A percentile compares a stretch with the other conserved stretches of the same genome.
Conservation (phyloP, 1,140 invertebrate genomes). For the Littorina saxatilis region DNA sequence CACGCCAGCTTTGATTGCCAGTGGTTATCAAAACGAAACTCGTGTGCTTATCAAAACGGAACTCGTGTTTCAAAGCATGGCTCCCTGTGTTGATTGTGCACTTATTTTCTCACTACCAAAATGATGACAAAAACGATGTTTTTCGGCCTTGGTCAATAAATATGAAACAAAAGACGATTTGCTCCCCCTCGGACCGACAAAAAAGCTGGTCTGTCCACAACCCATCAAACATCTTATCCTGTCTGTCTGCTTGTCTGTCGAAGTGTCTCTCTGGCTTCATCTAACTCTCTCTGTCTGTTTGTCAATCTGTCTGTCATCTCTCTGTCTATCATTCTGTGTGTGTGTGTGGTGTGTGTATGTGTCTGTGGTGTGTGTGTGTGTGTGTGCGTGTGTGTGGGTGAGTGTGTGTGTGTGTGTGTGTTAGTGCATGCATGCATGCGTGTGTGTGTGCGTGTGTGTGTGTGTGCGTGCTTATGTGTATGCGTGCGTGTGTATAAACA, state of each 20-base stretch:
- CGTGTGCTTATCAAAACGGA: too few species aligned
- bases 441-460: constrained; percentile 20
- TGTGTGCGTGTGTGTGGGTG: constrained; percentile 16
- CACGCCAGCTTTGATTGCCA: too few species aligned
- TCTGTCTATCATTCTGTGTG: background rate
- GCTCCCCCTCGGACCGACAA: too few species aligned
- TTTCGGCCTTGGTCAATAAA: too few species aligned
- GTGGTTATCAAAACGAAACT: too few species aligned
- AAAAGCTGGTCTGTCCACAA: too few species aligned
- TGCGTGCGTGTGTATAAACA: background rate
- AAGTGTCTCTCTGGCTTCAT: background rate
- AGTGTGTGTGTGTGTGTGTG: background rate
- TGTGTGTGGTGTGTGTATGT: background rate
- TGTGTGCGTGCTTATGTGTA: background rate
- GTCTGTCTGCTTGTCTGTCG: background rate
- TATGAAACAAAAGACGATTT: too few species aligned
- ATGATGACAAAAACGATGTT: too few species aligned
- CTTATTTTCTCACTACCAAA: too few species aligned
- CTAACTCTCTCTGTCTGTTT: background rate
- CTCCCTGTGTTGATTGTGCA: too few species aligned
- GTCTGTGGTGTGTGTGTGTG: background rate
- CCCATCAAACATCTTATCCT: background rate
- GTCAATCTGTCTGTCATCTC: background rate
- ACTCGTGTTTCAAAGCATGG: too few species aligned
- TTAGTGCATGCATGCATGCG: background rate